These are phyloP conservation scores for Psittacula derbiana DNA, from an alignment of 2,797 vertebrate genomes.

Conservation along the genomic window DNA sequence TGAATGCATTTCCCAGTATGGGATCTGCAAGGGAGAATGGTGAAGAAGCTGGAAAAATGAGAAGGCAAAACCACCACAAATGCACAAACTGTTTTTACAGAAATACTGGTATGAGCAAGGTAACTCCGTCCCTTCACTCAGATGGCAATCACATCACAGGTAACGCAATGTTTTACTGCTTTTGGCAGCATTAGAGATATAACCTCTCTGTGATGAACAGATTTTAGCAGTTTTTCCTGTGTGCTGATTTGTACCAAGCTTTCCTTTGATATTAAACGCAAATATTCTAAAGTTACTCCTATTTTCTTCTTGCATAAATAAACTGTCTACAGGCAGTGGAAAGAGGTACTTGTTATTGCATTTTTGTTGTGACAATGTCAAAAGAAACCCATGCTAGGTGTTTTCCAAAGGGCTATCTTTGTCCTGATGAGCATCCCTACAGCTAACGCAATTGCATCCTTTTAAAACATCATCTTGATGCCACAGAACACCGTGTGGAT, in stretches of 20 bases:
- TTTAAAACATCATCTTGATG: neutral
- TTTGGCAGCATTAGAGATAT: neutral
- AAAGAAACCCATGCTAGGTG: neutral
- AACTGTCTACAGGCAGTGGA: neutral
- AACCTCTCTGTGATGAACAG: neutral
- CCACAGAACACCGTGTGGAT: neutral
- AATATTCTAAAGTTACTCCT: neutral
- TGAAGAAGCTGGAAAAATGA: neutral
- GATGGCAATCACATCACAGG: neutral
- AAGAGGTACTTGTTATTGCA: neutral
- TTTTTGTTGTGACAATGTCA: neutral
- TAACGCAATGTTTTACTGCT: neutral
- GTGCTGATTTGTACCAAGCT: neutral
- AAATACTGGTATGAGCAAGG: neutral
- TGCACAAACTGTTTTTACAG: neutral
- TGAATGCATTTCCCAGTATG: neutral
- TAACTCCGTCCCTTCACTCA: neutral
- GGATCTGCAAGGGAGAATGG: neutral
- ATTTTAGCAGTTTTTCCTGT: conserved; percentile 9
- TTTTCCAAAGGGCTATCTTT: conserved; percentile 1
- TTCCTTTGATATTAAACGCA: conserved; percentile 4
- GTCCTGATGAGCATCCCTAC: neutral
- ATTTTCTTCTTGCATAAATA: conserved; percentile 36
- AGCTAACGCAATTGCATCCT: neutral
- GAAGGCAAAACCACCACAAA: neutral